Evolutionary conservation across 2,888 invertebrate genomes (phyloP).

Genomic region (Cerastoderma edule): DNA sequence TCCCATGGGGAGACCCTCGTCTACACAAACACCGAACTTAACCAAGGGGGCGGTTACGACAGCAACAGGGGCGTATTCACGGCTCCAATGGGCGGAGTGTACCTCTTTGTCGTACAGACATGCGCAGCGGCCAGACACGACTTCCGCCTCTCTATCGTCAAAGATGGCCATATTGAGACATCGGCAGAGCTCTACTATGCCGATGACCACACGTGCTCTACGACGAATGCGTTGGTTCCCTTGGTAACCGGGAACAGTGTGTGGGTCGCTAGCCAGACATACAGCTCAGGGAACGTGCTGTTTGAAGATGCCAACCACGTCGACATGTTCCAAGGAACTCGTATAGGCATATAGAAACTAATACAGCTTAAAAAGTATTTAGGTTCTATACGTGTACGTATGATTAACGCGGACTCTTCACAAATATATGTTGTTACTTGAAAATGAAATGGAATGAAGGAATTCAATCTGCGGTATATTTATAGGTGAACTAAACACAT

Average conservation of each 20-base stretch:
- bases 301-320: slow-evolving; percentile 14
- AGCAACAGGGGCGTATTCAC: neutral
- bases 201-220: slow-evolving; percentile 4
- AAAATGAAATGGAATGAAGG: neutral
- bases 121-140: slow-evolving; percentile 13
- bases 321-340: slow-evolving; percentile 15
- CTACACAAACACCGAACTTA: slow-evolving; percentile 7
- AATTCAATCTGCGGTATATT: neutral
- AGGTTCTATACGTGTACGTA: neutral
- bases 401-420: neutral
- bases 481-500: neutral
- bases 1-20: neutral
- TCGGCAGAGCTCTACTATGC: slow-evolving; percentile 17
- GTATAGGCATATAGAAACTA: neutral
- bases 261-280: neutral
- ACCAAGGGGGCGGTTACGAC: slow-evolving; percentile 1
- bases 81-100: slow-evolving; percentile 6
- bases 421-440: neutral
- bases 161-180: slow-evolving; percentile 10
- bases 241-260: neutral
- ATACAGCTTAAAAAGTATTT: too few relatives aligned
- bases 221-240: slow-evolving; percentile 4
- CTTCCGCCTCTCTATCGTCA: slow-evolving; percentile 4
- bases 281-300: slow-evolving; percentile 1
- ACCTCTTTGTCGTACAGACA: slow-evolving; percentile 18